Percentiles rank a stretch among this genome's conserved stretches.
Evolutionary conservation across 2,113 vertebrate genomes (phyloP).

Genomic region (Bos javanicus): DNA sequence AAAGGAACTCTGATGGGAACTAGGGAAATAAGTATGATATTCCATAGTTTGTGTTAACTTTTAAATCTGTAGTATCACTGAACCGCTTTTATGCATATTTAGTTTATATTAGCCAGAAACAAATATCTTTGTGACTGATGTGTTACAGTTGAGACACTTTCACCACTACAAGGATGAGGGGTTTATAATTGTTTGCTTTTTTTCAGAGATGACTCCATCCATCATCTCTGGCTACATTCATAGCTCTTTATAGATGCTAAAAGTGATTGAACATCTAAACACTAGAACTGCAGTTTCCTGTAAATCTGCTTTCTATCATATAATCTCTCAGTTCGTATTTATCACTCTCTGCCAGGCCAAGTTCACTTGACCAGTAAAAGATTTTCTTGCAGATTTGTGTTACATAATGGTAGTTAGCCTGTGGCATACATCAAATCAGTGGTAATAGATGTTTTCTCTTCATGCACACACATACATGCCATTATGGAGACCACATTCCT

Average conservation of each 20-base stretch:
- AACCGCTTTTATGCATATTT: background rate
- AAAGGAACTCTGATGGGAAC: background rate
- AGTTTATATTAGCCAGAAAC: background rate
- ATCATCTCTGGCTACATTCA: constrained; percentile 18
- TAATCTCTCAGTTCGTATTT: constrained; percentile 1
- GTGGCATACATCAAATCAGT: background rate
- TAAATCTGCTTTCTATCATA: background rate
- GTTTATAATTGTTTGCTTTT: background rate
- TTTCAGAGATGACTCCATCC: constrained; percentile 29
- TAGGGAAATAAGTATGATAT: background rate
- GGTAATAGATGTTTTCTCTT: constrained; percentile 4
- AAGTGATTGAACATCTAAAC: constrained; percentile 41
- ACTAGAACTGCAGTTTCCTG: constrained; percentile 26
- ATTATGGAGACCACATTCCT: background rate
- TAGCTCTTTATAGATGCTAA: constrained; percentile 32
- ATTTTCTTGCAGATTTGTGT: background rate
- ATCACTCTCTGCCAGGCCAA: background rate
- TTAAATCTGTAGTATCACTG: background rate
- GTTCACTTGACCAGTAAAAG: background rate
- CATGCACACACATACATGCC: background rate
- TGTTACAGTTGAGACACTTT: background rate
- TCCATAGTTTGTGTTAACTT: background rate
- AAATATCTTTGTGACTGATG: background rate
- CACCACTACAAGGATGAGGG: background rate
- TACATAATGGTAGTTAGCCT: background rate